Evolutionary conservation across 1,140 invertebrate species (phyloP).

Genomic region (Drosophila punjabiensis): DNA sequence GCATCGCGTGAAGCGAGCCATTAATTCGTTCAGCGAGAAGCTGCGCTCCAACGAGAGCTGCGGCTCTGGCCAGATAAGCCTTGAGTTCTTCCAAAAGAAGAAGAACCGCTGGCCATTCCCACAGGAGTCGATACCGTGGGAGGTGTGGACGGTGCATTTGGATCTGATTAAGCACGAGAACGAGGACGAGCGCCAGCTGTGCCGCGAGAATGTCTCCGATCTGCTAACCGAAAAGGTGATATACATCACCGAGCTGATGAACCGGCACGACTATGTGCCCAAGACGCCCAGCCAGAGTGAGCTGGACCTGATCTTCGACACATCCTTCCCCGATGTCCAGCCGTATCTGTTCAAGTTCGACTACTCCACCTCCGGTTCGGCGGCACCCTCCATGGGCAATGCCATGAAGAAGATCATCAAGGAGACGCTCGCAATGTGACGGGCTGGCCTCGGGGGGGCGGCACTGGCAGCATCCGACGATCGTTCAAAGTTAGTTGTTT

Average conservation of each 20-base stretch:
- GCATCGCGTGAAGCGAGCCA: slow-evolving; percentile 91
- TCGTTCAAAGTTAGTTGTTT: neutral
- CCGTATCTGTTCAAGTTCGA: slow-evolving; percentile 97
- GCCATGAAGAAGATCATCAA: slow-evolving; percentile 96
- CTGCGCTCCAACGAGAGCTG: slow-evolving; percentile 91
- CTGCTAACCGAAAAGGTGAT: slow-evolving; percentile 96
- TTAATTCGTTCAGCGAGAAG: slow-evolving; percentile 94
- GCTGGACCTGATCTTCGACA: slow-evolving; percentile 97
- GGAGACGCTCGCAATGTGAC: slow-evolving; percentile 92
- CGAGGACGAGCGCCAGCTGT: slow-evolving; percentile 95
- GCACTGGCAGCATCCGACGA: neutral
- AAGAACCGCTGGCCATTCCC: slow-evolving; percentile 95
- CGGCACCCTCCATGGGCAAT: slow-evolving; percentile 91
- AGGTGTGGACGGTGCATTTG: slow-evolving; percentile 97
- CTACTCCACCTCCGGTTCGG: slow-evolving; percentile 90
- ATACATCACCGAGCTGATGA: slow-evolving; percentile 97
- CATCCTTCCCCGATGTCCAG: slow-evolving; percentile 95
- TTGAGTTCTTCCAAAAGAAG: slow-evolving; percentile 98
- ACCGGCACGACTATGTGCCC: slow-evolving; percentile 97
- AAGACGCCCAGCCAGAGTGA: slow-evolving; percentile 97
- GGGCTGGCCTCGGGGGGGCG: slow-evolving; percentile 8
- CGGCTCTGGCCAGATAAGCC: slow-evolving; percentile 93
- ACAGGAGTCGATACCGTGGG: slow-evolving; percentile 97
- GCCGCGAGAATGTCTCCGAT: slow-evolving; percentile 95
- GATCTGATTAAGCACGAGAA: slow-evolving; percentile 94